A percentile compares a stretch with the other conserved stretches of the same genome.
Evolutionary conservation across 2,113 vertebrate species (phyloP).

Genomic region (Antennarius striatus): DNA sequence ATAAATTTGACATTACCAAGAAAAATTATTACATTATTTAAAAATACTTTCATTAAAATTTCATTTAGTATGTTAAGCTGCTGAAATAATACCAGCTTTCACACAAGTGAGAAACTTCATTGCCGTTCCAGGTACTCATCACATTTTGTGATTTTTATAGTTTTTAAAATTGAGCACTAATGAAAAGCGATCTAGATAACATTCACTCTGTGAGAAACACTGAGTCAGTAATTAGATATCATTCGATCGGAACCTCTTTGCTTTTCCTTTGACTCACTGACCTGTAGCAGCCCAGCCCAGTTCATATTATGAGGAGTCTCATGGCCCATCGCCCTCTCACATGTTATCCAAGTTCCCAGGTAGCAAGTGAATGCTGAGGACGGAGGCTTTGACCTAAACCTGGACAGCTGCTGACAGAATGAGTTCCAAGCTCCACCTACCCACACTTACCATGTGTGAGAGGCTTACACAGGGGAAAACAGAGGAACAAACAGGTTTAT

Average conservation of each 20-base stretch:
- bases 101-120: no score
- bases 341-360: constrained; percentile 49
- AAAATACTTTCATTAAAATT: no score
- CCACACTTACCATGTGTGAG: constrained; percentile 30
- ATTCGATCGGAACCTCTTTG: constrained; percentile 5
- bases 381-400: constrained; percentile 44
- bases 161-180: neutral
- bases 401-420: constrained; percentile 45
- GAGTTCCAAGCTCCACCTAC: constrained; percentile 61
- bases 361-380: constrained; percentile 37
- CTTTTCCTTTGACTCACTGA: constrained; percentile 60
- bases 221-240: constrained; percentile 17
- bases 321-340: constrained; percentile 61
- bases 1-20: no score
- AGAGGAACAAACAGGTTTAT: constrained; percentile 46
- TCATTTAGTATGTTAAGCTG: no score
- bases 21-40: no score
- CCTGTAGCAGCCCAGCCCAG: constrained; percentile 71
- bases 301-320: constrained; percentile 72
- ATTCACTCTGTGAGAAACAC: neutral
- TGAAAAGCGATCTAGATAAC: neutral
- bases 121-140: neutral
- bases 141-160: neutral
- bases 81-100: no score
- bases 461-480: constrained; percentile 24